phyloP scores from a whole-genome alignment of 2,888 invertebrate species.

The Limnephilus lunatus region DNA sequence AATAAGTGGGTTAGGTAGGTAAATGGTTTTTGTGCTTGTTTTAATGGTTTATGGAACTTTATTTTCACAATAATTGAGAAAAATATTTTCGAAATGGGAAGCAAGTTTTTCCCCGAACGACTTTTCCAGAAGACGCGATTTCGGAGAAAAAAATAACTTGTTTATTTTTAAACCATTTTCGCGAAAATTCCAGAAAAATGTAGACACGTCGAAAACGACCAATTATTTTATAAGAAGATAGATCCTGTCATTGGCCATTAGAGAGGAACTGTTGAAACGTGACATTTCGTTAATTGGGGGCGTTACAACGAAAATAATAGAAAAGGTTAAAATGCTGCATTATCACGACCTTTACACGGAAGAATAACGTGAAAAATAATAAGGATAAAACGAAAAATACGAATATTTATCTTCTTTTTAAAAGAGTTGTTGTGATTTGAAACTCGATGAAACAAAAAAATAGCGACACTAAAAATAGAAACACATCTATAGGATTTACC shows the following conservation, averaged over 20 bases:
- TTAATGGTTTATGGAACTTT: neutral
- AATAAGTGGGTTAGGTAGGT: no score
- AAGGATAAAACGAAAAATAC: no score
- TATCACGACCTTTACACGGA: neutral
- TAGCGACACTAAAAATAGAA: no score
- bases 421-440: no score
- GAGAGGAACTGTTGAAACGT: constrained; percentile 27
- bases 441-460: no score
- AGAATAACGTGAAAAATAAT: neutral
- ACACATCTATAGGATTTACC: no score
- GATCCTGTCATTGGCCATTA: constrained; percentile 55
- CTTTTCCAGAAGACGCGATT: neutral
- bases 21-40: no score
- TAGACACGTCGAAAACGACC: constrained; percentile 49
- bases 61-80: neutral
- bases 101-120: neutral
- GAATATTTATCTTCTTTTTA: no score
- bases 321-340: neutral
- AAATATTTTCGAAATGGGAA: neutral
- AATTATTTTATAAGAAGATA: constrained; percentile 50
- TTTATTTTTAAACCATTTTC: neutral
- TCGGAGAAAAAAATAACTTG: neutral
- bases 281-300: constrained; percentile 50
- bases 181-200: neutral
- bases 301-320: constrained; percentile 3